These are phyloP conservation scores for Lepilemur ruficaudatus DNA, from an alignment of 2,797 vertebrate genomes.

Conservation along the genomic window DNA sequence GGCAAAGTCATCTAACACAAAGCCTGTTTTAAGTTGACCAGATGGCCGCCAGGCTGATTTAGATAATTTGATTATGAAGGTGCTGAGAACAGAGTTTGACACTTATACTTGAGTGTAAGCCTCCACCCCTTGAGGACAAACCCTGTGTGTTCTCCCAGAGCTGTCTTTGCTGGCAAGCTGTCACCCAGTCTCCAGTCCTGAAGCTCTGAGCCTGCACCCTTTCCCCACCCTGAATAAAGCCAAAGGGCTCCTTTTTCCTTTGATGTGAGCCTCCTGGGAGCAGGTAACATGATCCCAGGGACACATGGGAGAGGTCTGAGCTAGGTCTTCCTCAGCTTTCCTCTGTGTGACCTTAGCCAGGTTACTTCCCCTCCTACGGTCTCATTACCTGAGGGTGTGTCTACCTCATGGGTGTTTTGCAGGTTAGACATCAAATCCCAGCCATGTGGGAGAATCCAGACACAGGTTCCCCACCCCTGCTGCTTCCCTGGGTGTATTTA, in stretches of 20 bases:
- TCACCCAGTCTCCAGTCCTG: not conserved
- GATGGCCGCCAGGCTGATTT: too few relatives aligned
- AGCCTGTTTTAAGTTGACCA: not conserved
- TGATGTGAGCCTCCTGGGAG: not conserved
- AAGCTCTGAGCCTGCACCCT: not conserved
- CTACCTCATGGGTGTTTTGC: not conserved
- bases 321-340: not conserved
- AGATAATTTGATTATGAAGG: not conserved
- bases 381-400: not conserved
- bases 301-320: not conserved
- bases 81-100: not conserved
- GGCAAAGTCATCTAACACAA: not conserved
- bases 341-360: not conserved
- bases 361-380: not conserved
- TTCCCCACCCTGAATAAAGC: not conserved
- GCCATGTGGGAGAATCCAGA: not conserved
- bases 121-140: accelerated
- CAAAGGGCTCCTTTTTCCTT: not conserved
- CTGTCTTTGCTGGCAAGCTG: not conserved
- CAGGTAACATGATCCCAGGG: not conserved
- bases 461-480: accelerated
- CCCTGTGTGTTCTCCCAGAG: not conserved
- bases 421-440: not conserved
- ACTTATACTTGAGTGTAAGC: not conserved
- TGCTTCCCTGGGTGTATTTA: not conserved